Percentiles rank a stretch among this genome's conserved stretches.
Conservation (phyloP, 2,888 invertebrate genomes). For the Callosobruchus maculatus region DNA sequence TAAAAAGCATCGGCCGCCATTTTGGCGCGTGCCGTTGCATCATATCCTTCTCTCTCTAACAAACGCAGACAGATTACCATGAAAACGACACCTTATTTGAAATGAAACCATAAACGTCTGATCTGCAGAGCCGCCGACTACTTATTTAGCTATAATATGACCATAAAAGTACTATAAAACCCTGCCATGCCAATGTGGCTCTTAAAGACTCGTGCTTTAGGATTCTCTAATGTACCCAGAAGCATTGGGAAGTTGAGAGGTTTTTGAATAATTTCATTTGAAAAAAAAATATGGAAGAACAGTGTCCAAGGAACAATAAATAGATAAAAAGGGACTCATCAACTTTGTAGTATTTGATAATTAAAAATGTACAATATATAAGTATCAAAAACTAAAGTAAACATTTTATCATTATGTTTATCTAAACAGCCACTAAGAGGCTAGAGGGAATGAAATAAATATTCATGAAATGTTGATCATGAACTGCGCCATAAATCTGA, state of each 20-base stretch:
- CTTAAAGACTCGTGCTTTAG: conserved; percentile 26
- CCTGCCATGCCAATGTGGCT: conserved; percentile 34
- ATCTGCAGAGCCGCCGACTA: conserved; percentile 29
- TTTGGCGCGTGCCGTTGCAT: not conserved
- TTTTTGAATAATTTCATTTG: too few relatives aligned
- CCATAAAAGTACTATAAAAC: conserved; percentile 49
- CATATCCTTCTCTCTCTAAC: not conserved
- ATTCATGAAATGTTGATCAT: too few relatives aligned
- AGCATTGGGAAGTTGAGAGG: not conserved
- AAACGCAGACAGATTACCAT: not conserved
- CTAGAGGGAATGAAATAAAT: too few relatives aligned
- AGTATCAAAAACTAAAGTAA: too few relatives aligned
- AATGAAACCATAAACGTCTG: conserved; percentile 29
- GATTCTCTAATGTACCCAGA: not conserved
- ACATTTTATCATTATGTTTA: too few relatives aligned
- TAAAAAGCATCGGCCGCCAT: not conserved
- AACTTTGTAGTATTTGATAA: too few relatives aligned
- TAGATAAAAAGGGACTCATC: too few relatives aligned
- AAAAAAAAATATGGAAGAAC: too few relatives aligned
- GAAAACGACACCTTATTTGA: not conserved
- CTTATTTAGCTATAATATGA: conserved; percentile 39
- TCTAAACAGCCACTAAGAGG: too few relatives aligned
- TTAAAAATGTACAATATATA: too few relatives aligned
- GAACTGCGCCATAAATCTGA: too few relatives aligned
- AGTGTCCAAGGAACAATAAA: too few relatives aligned